phyloP scores from a whole-genome alignment of 2,113 vertebrate species.

The Scomber japonicus region DNA sequence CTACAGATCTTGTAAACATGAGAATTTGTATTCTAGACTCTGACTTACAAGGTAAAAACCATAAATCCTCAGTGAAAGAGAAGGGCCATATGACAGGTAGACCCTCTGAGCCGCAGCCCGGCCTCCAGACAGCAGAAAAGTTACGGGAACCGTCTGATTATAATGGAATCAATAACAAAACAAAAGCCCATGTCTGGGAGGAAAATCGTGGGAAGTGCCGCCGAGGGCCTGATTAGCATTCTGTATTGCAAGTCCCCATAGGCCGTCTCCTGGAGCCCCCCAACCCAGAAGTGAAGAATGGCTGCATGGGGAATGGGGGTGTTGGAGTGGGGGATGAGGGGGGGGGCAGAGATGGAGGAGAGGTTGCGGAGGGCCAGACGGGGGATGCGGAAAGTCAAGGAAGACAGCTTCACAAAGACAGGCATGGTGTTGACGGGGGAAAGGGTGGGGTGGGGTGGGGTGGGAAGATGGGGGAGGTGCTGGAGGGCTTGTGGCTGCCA shows the following conservation, averaged over 20 bases:
- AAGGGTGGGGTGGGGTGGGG: conserved; percentile 5
- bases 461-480: neutral
- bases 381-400: conserved; percentile 80
- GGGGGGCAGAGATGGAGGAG: conserved; percentile 60
- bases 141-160: conserved; percentile 73
- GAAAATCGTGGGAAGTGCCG: conserved; percentile 83
- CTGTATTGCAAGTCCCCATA: conserved; percentile 70
- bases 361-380: conserved; percentile 76
- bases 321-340: conserved; percentile 9
- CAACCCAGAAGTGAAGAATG: conserved; percentile 72
- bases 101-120: conserved; percentile 44
- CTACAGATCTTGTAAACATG: conserved; percentile 23
- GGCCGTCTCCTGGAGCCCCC: conserved; percentile 76
- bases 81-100: conserved; percentile 61
- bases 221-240: conserved; percentile 81
- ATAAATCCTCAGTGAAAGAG: conserved; percentile 45
- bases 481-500: conserved; percentile 45
- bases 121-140: conserved; percentile 78
- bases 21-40: conserved; percentile 12
- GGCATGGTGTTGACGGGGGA: conserved; percentile 45
- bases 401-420: conserved; percentile 82
- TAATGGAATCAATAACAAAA: conserved; percentile 81
- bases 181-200: conserved; percentile 82
- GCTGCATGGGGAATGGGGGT: conserved; percentile 30
- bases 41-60: neutral